Percentiles rank a stretch among this genome's conserved stretches.
Conservation (phyloP, 2,888 invertebrate species). For the Patella caerulea region DNA sequence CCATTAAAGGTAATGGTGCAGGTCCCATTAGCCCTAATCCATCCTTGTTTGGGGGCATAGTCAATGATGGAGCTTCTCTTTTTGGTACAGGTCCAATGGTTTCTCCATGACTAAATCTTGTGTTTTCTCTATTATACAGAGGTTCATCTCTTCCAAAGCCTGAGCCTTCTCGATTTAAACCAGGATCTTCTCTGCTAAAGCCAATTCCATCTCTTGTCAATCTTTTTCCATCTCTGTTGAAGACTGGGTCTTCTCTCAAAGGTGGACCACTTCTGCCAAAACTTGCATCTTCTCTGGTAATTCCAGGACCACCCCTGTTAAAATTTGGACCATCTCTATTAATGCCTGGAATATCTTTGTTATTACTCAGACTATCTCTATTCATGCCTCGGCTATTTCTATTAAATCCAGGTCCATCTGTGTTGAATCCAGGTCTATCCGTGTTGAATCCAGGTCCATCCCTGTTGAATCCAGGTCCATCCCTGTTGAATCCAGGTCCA, state of each 20-base stretch:
- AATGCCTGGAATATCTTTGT: neutral
- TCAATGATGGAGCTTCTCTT: neutral
- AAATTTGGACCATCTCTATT: neutral
- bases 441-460: neutral
- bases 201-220: neutral
- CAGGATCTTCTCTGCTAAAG: neutral
- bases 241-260: neutral
- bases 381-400: neutral
- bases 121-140: neutral
- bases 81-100: neutral
- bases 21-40: constrained; percentile 6
- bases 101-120: neutral
- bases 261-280: constrained; percentile 5
- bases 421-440: neutral
- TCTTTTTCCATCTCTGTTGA: neutral
- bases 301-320: neutral
- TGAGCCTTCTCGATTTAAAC: neutral
- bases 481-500: neutral
- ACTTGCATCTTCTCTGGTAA: constrained; percentile 19
- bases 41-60: neutral
- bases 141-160: neutral
- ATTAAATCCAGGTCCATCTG: neutral
- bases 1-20: neutral
- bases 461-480: neutral
- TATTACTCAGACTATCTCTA: neutral